phyloP scores from a whole-genome alignment of 2,888 invertebrate species.

The Cheilosia pagana region DNA sequence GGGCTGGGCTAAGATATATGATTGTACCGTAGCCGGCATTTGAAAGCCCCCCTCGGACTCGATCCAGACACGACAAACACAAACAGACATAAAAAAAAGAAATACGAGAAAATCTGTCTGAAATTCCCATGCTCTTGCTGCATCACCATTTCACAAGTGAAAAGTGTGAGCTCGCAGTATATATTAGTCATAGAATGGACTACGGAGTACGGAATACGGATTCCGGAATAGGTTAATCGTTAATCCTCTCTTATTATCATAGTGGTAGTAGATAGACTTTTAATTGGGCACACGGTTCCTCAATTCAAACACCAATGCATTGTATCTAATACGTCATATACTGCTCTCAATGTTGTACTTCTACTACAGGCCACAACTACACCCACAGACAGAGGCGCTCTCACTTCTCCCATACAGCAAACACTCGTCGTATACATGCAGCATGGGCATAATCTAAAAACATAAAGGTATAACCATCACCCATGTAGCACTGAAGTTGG shows the following conservation, averaged over 20 bases:
- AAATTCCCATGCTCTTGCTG: constrained; percentile 54
- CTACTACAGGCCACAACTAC: constrained; percentile 20
- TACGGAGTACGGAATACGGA: too few relatives aligned
- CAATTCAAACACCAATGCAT: constrained; percentile 12
- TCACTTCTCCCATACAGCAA: constrained; percentile 20
- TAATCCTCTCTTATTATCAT: constrained; percentile 11
- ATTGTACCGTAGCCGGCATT: constrained; percentile 49
- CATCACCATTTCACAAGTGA: constrained; percentile 25
- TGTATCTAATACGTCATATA: constrained; percentile 44
- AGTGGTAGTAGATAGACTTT: constrained; percentile 28
- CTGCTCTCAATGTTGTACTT: not conserved
- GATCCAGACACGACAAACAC: not conserved
- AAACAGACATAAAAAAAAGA: not conserved
- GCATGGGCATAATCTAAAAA: constrained; percentile 37
- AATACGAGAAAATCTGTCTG: constrained; percentile 18
- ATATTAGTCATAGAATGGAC: constrained; percentile 47
- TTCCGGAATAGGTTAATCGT: constrained; percentile 35
- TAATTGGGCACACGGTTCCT: constrained; percentile 44
- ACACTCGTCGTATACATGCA: not conserved
- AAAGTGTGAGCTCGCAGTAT: constrained; percentile 4
- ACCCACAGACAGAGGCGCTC: constrained; percentile 6
- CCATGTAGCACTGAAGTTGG: constrained; percentile 13
- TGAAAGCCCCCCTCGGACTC: constrained; percentile 14
- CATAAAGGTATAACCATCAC: constrained; percentile 45
- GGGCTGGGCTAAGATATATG: constrained; percentile 61